Evolutionary conservation across 1,140 invertebrate genomes (phyloP).

Genomic region (Hetaerina americana): DNA sequence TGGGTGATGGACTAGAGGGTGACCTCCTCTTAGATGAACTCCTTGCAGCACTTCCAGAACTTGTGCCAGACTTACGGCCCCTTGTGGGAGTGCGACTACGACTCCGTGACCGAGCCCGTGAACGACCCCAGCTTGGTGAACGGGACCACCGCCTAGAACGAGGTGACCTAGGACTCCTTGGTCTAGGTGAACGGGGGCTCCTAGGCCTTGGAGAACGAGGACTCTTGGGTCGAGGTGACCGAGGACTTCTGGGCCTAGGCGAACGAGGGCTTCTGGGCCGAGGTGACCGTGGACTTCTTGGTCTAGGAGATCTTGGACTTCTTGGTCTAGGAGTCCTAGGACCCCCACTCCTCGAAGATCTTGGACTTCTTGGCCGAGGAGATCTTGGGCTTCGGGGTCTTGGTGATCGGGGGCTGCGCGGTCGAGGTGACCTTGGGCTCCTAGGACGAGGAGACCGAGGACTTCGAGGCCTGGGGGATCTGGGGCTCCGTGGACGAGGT

Average conservation of each 20-base stretch:
- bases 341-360: neutral
- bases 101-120: neutral
- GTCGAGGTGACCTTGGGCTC: conserved; percentile 2
- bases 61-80: neutral
- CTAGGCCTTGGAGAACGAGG: conserved; percentile 17
- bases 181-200: neutral
- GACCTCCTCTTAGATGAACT: conserved; percentile 10
- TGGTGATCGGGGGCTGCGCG: conserved; percentile 16
- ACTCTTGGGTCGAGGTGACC: conserved; percentile 17
- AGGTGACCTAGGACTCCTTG: neutral
- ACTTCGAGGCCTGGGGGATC: conserved; percentile 1
- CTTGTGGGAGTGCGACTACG: neutral
- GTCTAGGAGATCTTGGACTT: neutral
- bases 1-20: conserved; percentile 22
- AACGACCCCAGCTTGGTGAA: neutral
- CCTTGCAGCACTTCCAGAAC: neutral
- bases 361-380: conserved; percentile 5
- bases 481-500: conserved; percentile 4
- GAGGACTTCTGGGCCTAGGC: neutral
- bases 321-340: neutral
- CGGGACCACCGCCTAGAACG: neutral
- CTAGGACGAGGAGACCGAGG: conserved; percentile 6
- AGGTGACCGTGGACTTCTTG: neutral
- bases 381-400: conserved; percentile 26
- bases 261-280: neutral